Evolutionary conservation across 2,113 vertebrate species (phyloP).

Genomic region (Sylvicapra grimmia): DNA sequence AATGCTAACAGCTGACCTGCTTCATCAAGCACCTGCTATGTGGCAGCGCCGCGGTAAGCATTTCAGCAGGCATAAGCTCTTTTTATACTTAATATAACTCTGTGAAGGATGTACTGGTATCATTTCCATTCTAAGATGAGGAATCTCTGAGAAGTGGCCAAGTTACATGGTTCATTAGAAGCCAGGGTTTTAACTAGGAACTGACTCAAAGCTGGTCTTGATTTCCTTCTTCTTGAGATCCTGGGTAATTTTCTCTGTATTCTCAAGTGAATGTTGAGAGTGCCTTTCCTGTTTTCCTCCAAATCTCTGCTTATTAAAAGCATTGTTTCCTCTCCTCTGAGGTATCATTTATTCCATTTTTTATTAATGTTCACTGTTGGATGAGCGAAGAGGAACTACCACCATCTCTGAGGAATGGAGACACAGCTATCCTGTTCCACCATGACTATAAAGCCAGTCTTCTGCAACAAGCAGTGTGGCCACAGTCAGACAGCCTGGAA

Average conservation of each 20-base stretch:
- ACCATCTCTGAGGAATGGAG: background rate
- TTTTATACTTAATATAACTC: background rate
- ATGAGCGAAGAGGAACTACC: background rate
- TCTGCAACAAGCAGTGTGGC: rapidly evolving
- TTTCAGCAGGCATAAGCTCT: background rate
- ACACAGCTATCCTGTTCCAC: background rate
- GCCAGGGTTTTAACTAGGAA: background rate
- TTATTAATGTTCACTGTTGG: background rate
- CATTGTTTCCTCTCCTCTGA: background rate
- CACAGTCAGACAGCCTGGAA: background rate
- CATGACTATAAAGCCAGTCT: background rate
- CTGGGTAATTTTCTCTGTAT: background rate
- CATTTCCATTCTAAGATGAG: background rate
- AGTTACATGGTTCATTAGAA: background rate
- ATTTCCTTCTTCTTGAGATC: background rate
- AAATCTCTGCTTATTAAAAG: background rate
- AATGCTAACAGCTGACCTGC: background rate
- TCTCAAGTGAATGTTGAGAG: background rate
- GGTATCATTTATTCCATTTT: background rate
- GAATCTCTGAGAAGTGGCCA: background rate
- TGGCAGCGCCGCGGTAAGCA: background rate
- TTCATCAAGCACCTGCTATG: background rate
- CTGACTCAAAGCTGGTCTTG: background rate
- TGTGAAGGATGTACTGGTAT: background rate
- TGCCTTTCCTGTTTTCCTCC: background rate